Percentiles rank a stretch among this genome's conserved stretches.
Conservation (phyloP, 2,797 vertebrate species). For the Phalanger gymnotis region DNA sequence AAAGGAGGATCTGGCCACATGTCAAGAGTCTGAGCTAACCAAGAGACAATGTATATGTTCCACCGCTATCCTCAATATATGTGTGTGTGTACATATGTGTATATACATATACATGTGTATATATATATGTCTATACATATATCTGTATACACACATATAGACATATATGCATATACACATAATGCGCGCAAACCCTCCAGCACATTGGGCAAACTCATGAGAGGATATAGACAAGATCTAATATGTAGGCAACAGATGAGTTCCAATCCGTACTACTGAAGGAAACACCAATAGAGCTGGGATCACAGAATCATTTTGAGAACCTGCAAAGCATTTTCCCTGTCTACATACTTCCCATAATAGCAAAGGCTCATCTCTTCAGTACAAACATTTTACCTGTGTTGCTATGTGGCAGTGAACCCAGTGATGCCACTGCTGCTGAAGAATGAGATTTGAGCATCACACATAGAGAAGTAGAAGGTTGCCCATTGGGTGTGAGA, state of each 20-base stretch:
- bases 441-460: not conserved
- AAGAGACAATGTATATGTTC: not conserved
- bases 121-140: too few species aligned
- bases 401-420: not conserved
- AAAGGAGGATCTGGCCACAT: not conserved
- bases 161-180: too few species aligned
- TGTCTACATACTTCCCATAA: not conserved
- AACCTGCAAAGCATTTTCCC: not conserved
- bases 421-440: not conserved
- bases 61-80: not conserved
- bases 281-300: not conserved
- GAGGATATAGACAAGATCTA: not conserved
- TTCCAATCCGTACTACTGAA: not conserved
- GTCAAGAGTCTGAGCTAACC: not conserved
- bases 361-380: not conserved
- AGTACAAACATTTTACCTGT: not conserved
- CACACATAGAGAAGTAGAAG: not conserved
- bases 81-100: too few species aligned
- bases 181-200: too few species aligned
- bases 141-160: too few species aligned
- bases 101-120: too few species aligned
- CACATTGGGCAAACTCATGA: not conserved
- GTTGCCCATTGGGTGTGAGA: not conserved
- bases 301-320: not conserved
- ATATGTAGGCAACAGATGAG: not conserved